Evolutionary conservation across 2,113 vertebrate genomes (phyloP).

Genomic region (Passer domesticus): DNA sequence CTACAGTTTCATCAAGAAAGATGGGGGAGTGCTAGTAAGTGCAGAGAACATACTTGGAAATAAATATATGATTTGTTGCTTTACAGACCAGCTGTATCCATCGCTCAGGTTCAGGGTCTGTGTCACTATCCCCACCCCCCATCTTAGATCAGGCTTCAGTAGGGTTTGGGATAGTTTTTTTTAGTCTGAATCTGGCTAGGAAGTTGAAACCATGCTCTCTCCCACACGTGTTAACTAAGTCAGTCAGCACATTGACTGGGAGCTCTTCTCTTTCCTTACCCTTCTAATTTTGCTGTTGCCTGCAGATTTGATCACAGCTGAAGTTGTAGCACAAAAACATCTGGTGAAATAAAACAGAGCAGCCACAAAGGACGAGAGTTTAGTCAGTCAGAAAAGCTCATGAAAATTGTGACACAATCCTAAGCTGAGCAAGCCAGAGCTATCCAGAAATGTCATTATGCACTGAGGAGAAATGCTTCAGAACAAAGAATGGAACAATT

Average conservation of each 20-base stretch:
- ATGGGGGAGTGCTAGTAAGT: background rate
- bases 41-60: background rate
- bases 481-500: slow-evolving; percentile 39
- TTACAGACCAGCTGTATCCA: background rate
- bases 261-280: background rate
- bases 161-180: background rate
- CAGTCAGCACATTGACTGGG: background rate
- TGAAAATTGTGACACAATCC: background rate
- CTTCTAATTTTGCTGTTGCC: background rate
- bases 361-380: background rate
- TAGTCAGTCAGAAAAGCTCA: slow-evolving; percentile 4
- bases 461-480: background rate
- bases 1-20: background rate
- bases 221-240: background rate
- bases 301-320: slow-evolving; percentile 6
- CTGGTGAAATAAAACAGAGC: slow-evolving; percentile 9
- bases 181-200: background rate
- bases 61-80: background rate
- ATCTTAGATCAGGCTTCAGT: background rate
- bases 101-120: background rate
- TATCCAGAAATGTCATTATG: background rate
- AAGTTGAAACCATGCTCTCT: background rate
- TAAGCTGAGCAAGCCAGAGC: background rate
- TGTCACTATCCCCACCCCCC: background rate
- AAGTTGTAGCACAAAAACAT: background rate